Conservation (phyloP, 2,113 vertebrate genomes). For the Pipra filicauda region DNA sequence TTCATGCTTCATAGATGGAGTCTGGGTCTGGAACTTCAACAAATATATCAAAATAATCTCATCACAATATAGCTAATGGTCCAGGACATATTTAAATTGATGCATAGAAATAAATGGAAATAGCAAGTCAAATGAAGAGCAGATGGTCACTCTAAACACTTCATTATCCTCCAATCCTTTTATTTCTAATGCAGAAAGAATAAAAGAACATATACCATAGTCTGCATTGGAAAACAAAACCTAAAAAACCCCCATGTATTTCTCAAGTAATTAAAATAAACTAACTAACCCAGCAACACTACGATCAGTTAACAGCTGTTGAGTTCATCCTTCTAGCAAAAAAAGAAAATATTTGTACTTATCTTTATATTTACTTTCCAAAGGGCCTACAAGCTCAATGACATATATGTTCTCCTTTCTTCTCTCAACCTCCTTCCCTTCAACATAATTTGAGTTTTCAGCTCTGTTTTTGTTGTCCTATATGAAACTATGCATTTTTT, state of each 20-base stretch:
- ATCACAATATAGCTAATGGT: constrained; percentile 15
- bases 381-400: neutral
- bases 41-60: constrained; percentile 16
- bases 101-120: neutral
- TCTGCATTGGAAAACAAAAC: neutral
- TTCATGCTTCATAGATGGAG: neutral
- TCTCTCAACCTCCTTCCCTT: neutral
- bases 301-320: neutral
- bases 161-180: constrained; percentile 1
- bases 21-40: neutral
- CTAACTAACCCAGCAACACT: neutral
- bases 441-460: neutral
- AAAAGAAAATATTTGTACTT: neutral
- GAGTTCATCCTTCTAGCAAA: neutral
- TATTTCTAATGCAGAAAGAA: neutral
- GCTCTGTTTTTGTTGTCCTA: neutral
- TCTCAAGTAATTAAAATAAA: neutral
- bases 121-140: constrained; percentile 47
- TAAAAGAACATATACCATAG: neutral
- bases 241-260: neutral
- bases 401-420: accelerated
- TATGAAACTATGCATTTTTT: neutral
- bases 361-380: neutral
- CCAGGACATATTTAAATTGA: constrained; percentile 13
- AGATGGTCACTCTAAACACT: constrained; percentile 45